Evolutionary conservation across 2,888 invertebrate genomes (phyloP).

Genomic region (Cerastoderma edule): DNA sequence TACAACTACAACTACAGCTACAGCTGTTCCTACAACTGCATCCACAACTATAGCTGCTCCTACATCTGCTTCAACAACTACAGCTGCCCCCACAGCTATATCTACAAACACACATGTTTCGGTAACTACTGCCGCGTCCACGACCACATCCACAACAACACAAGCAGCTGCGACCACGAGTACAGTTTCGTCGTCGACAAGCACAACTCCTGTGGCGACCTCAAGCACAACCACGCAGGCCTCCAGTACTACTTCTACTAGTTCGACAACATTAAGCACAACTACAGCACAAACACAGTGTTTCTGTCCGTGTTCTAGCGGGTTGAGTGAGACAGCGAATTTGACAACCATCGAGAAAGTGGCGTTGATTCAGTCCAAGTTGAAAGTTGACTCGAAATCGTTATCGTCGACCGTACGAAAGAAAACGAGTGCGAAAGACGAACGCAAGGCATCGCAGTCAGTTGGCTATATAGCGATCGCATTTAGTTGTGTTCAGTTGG

Average conservation of each 20-base stretch:
- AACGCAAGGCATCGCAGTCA: background rate
- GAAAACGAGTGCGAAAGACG: background rate
- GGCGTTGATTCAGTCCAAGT: background rate
- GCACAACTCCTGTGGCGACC: constrained; percentile 6
- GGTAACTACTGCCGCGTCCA: constrained; percentile 25
- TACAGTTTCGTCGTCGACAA: constrained; percentile 19
- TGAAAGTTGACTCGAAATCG: background rate
- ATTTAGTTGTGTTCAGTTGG: background rate
- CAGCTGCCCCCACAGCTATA: constrained; percentile 26
- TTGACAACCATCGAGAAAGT: background rate
- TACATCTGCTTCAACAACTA: too few relatives aligned
- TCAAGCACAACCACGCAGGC: background rate
- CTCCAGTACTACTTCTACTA: background rate
- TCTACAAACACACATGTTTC: constrained; percentile 33
- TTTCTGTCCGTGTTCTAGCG: background rate
- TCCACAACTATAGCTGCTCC: background rate
- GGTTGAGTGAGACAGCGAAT: background rate
- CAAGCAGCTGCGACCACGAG: constrained; percentile 20
- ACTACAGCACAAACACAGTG: background rate
- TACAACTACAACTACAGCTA: background rate
- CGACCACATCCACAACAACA: constrained; percentile 35
- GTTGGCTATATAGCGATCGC: background rate
- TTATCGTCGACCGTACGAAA: background rate
- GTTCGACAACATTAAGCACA: background rate
- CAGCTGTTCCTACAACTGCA: background rate